A percentile compares a stretch with the other conserved stretches of the same genome.
phyloP scores from a whole-genome alignment of 1,140 invertebrate genomes.

The Medauroidea extradentata region DNA sequence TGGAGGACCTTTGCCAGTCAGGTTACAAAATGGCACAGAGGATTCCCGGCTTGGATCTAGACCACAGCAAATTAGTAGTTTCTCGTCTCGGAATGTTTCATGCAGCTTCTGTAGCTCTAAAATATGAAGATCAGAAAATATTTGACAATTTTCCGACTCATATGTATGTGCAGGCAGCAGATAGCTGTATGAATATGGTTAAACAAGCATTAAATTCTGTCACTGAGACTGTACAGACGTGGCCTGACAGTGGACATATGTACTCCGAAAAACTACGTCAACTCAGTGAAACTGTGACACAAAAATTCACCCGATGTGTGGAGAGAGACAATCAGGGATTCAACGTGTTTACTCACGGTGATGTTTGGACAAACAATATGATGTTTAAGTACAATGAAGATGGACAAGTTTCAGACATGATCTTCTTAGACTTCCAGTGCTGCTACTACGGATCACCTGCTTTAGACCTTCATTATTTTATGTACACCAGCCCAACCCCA shows the following conservation, averaged over 20 bases:
- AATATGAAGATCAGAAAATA: no score
- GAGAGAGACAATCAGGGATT: background rate
- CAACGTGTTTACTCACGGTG: background rate
- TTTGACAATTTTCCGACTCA: no score
- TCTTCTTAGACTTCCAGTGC: no score
- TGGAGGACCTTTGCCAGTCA: slow-evolving; percentile 10
- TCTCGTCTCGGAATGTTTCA: background rate
- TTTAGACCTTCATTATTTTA: slow-evolving; percentile 50
- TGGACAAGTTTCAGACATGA: no score
- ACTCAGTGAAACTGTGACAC: background rate
- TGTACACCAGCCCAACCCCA: slow-evolving; percentile 39
- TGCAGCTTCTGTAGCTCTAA: background rate
- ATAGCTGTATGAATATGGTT: no score
- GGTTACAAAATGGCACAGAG: slow-evolving; percentile 15
- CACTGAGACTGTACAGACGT: background rate
- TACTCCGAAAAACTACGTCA: background rate
- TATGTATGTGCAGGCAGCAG: no score
- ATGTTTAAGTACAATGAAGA: no score
- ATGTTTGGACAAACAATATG: no score
- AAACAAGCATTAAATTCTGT: background rate
- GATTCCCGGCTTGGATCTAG: slow-evolving; percentile 3
- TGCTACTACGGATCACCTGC: slow-evolving; percentile 45
- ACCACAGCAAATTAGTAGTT: background rate
- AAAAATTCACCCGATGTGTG: background rate
- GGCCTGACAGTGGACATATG: background rate